Evolutionary conservation across 2,113 vertebrate species (phyloP), one percentile per base, ranked within the genome.

Genomic region (Eubucco bourcierii): DNA sequence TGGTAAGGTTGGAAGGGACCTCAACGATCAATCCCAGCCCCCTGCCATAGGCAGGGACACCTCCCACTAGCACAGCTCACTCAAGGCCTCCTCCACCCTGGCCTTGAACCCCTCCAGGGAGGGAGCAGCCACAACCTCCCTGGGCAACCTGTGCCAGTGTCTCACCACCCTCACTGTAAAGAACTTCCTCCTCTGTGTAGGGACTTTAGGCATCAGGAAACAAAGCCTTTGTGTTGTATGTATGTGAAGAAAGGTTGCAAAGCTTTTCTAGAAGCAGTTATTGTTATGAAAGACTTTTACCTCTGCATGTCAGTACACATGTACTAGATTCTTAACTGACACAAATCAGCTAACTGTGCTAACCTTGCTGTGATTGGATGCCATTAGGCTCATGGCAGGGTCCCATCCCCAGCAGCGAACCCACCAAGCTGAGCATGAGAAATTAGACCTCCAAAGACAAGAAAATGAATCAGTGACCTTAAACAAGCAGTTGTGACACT

Each of bases 211-310:
- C 9, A 15, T 20, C 31, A 66, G 31, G 39, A 72, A 91, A 47
- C 17, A 39, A 79, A 85, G 23, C 16, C 17, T 10, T 5, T 59
- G n/a, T 4, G 1, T 10, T 66, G 9, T 27, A 7, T 0, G 0
- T 58, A 7, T 1, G 1, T 58, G 37, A 59, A 80, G 65, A 47
- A 46, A 77, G 28, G 29, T 55, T 80, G 37, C 17, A 44, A 68
- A 66, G 56, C 39, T 44, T 44, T 3, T 4, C 1, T 61, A 66
- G 6, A 80, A 63, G 72, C 33, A 47, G 59, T 34, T 68, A 4
- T 10, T 47, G 24, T 8, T 28, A 1, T 59, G 67, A 27, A 65
- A 84, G 41, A 15, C 10, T 44, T 52, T 87, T 84, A 50, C 19
- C 34, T 76, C 77, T 55, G 65, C 15, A 12, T 14, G 24, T 27